Base-by-base conservation (phyloP, 2,888 invertebrate genomes). In the Adela reaumurella region DNA sequence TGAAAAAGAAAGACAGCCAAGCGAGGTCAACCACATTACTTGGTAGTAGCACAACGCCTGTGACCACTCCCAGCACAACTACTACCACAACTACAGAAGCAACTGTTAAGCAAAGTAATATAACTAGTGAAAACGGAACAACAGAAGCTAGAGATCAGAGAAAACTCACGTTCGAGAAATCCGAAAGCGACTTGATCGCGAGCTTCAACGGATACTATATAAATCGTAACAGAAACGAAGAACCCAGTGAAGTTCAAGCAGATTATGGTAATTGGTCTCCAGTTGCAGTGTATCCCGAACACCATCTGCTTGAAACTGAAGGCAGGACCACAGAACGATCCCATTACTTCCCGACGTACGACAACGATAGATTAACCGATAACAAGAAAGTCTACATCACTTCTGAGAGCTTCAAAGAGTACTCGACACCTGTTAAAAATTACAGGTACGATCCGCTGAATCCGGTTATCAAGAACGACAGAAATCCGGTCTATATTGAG, bases 1-100 rank as follows among this genome's bases (percentile, higher is more conserved):
- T 90, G 4, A 89, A 89, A 65, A 83, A 86, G 59, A 81, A 86
- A 52, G 85, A 86, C 50, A 70, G 74, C 3, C 86, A 86, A 59
- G 70, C 81, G 35, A 35, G 14, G 35, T 35, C 35, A 6, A 64
- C 71, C 50, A 60, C 70, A 18, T 53, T 60, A 18, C 51, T 62
- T 51, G 48, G 61, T 29, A 57, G 61, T 54, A 59, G 65, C 57
- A 66, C 69, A 0, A 68, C 65, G 8, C 52, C 60, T 4, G 56
- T 41, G 1, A 72, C 74, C 2, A 77, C 79, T 0, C 66, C 61
- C 28, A 63, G 69, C 17, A 54, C 46, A 41, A 50, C 68, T 17
- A 70, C 65, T 54, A 62, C 64, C 0, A 68, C 68, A 1, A 49
- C 59, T 14, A 52, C 64, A 6, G 59, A 61, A 19, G 53, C 58